Evolutionary conservation across 2,888 invertebrate species (phyloP), one percentile per base, ranked within the genome.

Genomic region (Thera britannica): DNA sequence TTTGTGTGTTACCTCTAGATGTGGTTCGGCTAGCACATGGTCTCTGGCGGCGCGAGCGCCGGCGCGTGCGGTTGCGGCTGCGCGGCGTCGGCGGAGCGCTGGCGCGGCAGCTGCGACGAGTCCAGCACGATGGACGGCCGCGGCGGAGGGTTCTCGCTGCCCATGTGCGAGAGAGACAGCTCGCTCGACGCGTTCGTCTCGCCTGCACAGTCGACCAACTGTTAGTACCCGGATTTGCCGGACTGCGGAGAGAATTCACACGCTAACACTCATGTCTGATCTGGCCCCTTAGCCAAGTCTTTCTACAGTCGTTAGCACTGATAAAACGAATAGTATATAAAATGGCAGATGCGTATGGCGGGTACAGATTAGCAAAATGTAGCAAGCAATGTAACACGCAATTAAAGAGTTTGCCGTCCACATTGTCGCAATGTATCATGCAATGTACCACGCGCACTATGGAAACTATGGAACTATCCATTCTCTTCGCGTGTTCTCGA

Each of bases 181-280:
- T 94, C 94, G 80, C 94, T 94, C 0, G 94, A 94, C 0, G 92
- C 93, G 81, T 94, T 94, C 44, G 94, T 94, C 41, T 94, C 94
- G 49, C 92, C 94, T 94, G 79, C 65, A 60, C 60, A 66, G 55
- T 55, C 3, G 46, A 54, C 36, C 65, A 56, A 66, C 59, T 62
- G 66, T 66, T 63, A 70, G 23, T 52, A 52, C 34, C 54, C 56
- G 58, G 54, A 46, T 34, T 52, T 58, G 36, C 51, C 46, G 57
- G 60, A 70, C 66, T 70, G 66, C 63, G 70, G 63, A 67, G 35
- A 63, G 59, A 70, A 69, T 60, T 41, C 41, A 52, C n/a, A 64
- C 58, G 65, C 58, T 67, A 55, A 58, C 60, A 49, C 23, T 23
- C 23, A 23, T 23, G 23, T 23, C 23, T 23, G 23, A 23, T 23